Evolutionary conservation across 2,797 vertebrate species (phyloP).

Genomic region (Sebastes nivosus): DNA sequence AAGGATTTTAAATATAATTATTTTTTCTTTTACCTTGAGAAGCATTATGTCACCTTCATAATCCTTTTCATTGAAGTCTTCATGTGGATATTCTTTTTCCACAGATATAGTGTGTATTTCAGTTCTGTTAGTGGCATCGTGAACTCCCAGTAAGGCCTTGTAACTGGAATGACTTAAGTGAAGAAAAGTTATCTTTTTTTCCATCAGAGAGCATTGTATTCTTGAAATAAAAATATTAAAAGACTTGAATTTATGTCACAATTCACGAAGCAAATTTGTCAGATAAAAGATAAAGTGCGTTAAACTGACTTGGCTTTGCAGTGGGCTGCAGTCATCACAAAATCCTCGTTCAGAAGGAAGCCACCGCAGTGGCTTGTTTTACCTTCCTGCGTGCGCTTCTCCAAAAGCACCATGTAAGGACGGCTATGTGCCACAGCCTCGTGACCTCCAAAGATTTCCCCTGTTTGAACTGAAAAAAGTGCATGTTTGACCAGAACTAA

Average conservation of each 20-base stretch:
- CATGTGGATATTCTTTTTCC: not conserved
- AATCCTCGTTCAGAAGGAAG: slow-evolving; percentile 68
- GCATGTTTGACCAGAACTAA: not conserved
- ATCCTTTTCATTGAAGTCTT: rapidly evolving
- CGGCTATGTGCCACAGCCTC: slow-evolving; percentile 47
- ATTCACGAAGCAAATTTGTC: not conserved
- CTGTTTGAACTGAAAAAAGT: slow-evolving; percentile 1
- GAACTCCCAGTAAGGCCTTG: slow-evolving; percentile 33
- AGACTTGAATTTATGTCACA: not conserved
- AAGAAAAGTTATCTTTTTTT: not conserved
- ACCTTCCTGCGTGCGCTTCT: rapidly evolving
- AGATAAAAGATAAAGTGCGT: not conserved
- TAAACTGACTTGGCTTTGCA: slow-evolving; percentile 56
- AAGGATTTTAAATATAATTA: not conserved
- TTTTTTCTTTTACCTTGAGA: slow-evolving; percentile 59
- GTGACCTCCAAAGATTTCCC: slow-evolving; percentile 42
- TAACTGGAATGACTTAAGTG: slow-evolving; percentile 13
- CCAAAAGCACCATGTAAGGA: slow-evolving; percentile 69
- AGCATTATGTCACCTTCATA: slow-evolving; percentile 65
- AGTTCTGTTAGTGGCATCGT: rapidly evolving
- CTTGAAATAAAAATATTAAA: not conserved
- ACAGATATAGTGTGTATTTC: not conserved
- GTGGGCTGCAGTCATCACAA: slow-evolving; percentile 75
- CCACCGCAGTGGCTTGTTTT: not conserved
- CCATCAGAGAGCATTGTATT: not conserved